These are phyloP conservation scores for Ameiurus melas DNA, from an alignment of 2,113 vertebrate genomes.

Conservation along the genomic window DNA sequence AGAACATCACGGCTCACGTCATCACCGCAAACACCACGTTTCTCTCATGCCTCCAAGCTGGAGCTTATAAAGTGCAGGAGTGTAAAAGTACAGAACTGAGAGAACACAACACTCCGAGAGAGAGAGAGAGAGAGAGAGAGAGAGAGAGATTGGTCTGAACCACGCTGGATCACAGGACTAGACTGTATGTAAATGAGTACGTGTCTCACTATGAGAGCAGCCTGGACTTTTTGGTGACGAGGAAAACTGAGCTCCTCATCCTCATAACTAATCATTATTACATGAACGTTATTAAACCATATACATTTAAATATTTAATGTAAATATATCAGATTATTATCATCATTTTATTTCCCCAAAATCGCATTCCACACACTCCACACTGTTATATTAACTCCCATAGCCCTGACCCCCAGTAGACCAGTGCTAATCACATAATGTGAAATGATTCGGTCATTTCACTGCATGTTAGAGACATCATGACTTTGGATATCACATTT, in stretches of 20 bases:
- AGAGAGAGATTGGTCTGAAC: not conserved
- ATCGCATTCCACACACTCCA: not conserved
- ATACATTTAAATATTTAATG: no score
- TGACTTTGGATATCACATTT: not conserved
- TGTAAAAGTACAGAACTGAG: slow-evolving; percentile 47
- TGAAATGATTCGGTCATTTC: not conserved
- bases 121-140: not conserved
- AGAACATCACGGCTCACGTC: slow-evolving; percentile 44
- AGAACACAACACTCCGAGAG: slow-evolving; percentile 25
- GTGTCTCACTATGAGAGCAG: not conserved
- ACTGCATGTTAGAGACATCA: not conserved
- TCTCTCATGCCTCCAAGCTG: slow-evolving; percentile 10
- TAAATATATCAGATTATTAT: not conserved
- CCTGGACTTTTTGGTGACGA: not conserved
- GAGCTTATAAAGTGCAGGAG: slow-evolving; percentile 67
- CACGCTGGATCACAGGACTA: not conserved
- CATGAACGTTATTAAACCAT: not conserved
- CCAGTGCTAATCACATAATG: not conserved
- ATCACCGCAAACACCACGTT: slow-evolving; percentile 35
- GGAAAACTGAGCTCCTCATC: not conserved
- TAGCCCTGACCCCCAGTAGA: not conserved
- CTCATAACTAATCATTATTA: not conserved
- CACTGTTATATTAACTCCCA: not conserved
- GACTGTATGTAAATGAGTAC: not conserved
- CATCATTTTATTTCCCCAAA: not conserved